Percentiles rank a stretch among this genome's conserved stretches.
phyloP scores from a whole-genome alignment of 23 tunicate species.

The Clavelina lepadiformis region DNA sequence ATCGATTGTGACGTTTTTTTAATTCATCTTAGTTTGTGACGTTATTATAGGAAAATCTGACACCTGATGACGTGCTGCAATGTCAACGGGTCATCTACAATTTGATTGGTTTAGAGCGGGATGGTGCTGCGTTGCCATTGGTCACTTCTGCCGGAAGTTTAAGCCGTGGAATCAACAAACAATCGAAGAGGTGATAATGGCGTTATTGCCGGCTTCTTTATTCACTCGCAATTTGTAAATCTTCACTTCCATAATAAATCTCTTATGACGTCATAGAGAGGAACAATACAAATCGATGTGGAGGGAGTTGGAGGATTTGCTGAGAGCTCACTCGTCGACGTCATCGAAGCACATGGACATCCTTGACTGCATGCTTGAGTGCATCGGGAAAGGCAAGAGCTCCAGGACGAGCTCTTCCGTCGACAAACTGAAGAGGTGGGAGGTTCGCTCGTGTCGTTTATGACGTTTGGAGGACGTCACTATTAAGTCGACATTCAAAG shows the following conservation, averaged over 20 bases:
- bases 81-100: constrained; percentile 65
- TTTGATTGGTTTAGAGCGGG: constrained; percentile 47
- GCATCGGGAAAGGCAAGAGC: constrained; percentile 43
- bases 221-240: too few species aligned
- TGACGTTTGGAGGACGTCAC: too few species aligned
- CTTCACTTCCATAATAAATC: too few species aligned
- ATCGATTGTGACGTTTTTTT: neutral
- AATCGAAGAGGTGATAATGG: constrained; percentile 32
- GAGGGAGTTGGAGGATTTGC: constrained; percentile 54
- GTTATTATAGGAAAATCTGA: constrained; percentile 38
- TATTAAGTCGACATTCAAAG: too few species aligned
- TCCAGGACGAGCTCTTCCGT: too few species aligned
- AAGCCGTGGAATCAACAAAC: constrained; percentile 25
- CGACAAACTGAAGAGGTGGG: too few species aligned
- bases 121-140: constrained; percentile 37
- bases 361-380: constrained; percentile 53
- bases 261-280: constrained; percentile 42
- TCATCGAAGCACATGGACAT: constrained; percentile 51
- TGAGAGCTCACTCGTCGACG: constrained; percentile 38
- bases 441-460: too few species aligned
- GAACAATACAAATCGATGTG: constrained; percentile 81
- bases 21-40: neutral
- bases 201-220: neutral
- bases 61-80: constrained; percentile 44
- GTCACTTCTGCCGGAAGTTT: constrained; percentile 15